Evolutionary conservation across 2,113 vertebrate species (phyloP).

Genomic region (Corythoichthys intestinalis): DNA sequence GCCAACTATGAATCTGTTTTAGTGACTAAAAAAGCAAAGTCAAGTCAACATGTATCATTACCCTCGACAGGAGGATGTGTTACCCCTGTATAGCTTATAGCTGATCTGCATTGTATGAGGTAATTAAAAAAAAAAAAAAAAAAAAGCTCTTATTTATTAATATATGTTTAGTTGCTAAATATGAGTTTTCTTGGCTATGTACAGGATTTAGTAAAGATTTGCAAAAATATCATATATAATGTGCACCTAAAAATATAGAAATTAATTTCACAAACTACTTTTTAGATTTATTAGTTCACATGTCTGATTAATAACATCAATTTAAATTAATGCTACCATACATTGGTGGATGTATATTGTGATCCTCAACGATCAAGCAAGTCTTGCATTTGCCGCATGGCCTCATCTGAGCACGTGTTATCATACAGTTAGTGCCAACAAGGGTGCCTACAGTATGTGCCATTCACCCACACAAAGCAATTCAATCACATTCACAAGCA

Average conservation of each 20-base stretch:
- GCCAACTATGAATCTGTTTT: neutral
- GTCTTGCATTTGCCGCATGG: neutral
- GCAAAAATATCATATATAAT: neutral
- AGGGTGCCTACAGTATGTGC: neutral
- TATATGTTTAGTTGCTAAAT: no score
- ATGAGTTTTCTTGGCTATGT: neutral
- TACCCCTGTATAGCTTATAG: neutral
- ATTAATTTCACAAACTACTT: neutral
- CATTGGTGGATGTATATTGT: neutral
- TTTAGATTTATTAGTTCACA: no score
- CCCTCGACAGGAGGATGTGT: neutral
- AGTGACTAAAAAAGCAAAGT: neutral
- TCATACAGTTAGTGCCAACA: neutral
- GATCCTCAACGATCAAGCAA: neutral
- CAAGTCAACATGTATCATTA: neutral
- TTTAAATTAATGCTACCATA: neutral
- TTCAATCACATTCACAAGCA: neutral
- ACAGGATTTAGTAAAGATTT: neutral
- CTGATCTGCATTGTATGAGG: no score
- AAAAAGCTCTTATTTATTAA: no score
- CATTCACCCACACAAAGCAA: neutral
- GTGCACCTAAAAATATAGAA: no score
- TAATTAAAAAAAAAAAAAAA: no score
- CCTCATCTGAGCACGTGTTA: neutral
- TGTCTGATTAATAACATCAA: neutral